Evolutionary conservation across 1,140 invertebrate genomes (phyloP).

Genomic region (Chelonus insularis): DNA sequence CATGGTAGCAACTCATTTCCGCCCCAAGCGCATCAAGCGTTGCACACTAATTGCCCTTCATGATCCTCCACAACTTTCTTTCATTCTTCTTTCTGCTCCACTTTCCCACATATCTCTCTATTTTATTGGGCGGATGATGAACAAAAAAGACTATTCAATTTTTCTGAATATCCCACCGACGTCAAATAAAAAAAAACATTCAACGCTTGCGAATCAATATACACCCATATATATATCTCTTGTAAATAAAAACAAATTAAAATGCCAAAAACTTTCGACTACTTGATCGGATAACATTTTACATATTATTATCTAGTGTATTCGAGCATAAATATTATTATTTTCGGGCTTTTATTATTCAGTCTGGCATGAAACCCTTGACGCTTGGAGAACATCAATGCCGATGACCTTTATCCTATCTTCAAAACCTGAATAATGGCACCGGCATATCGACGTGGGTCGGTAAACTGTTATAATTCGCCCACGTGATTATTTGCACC

Average conservation of each 20-base stretch:
- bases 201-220: too few relatives aligned
- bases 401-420: constrained; percentile 42
- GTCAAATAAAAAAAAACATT: too few relatives aligned
- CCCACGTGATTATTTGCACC: constrained; percentile 32
- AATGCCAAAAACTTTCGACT: too few relatives aligned
- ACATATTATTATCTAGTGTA: too few relatives aligned
- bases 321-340: neutral
- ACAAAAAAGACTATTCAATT: too few relatives aligned
- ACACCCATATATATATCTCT: too few relatives aligned
- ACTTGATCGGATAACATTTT: too few relatives aligned
- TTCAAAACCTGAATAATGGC: constrained; percentile 43
- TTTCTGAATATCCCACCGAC: too few relatives aligned
- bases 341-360: neutral
- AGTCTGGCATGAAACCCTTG: neutral
- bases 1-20: constrained; percentile 22
- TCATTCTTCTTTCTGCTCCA: neutral
- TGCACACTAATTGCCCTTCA: constrained; percentile 20
- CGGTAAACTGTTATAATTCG: constrained; percentile 48
- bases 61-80: neutral
- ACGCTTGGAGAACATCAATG: constrained; percentile 5
- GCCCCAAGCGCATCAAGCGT: constrained; percentile 13
- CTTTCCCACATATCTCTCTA: too few relatives aligned
- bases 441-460: constrained; percentile 39
- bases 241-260: too few relatives aligned
- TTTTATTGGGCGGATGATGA: too few relatives aligned